Percentiles rank a stretch among this genome's conserved stretches.
These are phyloP conservation scores for Dromius quadrimaculatus DNA, from an alignment of 2,888 invertebrate genomes.

Conservation along the genomic window DNA sequence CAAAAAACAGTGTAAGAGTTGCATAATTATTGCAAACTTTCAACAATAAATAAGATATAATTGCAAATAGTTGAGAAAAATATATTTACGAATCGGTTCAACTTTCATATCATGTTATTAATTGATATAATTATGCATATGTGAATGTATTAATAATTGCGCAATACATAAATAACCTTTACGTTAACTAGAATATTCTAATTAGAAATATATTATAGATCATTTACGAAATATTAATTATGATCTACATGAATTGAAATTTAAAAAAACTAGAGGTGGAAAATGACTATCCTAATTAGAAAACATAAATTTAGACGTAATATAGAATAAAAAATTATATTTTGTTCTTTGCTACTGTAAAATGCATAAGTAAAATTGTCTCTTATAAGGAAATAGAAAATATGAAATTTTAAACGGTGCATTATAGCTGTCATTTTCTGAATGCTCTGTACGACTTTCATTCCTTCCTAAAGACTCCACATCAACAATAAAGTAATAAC, in stretches of 20 bases:
- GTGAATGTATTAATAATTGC: slow-evolving; percentile 29
- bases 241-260: no score
- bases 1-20: slow-evolving; percentile 3
- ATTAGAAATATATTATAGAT: background rate
- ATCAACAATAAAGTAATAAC: slow-evolving; percentile 31
- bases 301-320: no score
- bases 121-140: slow-evolving; percentile 37
- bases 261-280: no score
- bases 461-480: slow-evolving; percentile 14
- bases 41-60: slow-evolving; percentile 25
- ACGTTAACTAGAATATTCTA: background rate
- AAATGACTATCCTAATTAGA: no score
- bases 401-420: slow-evolving; percentile 26
- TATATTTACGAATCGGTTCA: background rate
- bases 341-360: background rate
- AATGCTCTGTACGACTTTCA: slow-evolving; percentile 36
- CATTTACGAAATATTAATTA: no score
- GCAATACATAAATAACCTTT: slow-evolving; percentile 27
- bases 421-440: slow-evolving; percentile 39
- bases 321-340: background rate
- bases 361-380: slow-evolving; percentile 1
- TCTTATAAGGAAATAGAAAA: slow-evolving; percentile 32
- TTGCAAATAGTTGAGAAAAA: background rate
- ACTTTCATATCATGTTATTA: slow-evolving; percentile 23
- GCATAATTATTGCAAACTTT: slow-evolving; percentile 15